Base-by-base conservation (phyloP, 2,113 vertebrate genomes). In the Cyanoderma ruficeps region DNA sequence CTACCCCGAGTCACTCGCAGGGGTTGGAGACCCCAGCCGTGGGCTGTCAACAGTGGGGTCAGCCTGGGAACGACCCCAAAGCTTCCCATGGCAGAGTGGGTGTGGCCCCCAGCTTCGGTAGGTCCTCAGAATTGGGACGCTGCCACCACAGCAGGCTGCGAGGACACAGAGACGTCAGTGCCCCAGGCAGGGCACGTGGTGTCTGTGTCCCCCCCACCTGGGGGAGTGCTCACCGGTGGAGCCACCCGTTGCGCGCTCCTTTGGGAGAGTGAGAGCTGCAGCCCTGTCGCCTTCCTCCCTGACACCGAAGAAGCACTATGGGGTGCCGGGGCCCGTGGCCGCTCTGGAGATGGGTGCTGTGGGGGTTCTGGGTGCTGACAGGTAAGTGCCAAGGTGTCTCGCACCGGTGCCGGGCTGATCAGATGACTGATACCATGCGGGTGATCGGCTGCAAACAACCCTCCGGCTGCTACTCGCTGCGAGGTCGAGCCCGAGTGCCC, bases 261-360 rank as follows among this genome's bases (percentile, higher is more conserved):
- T 39, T 55, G 74, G 37, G 52, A 39, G 49, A 14, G 16, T 3
- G 83, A 44, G 68, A 91, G 42, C 83, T 39, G 35, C 83, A 84
- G 76, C 60, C 50, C 22, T 3, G n/a, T 53, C 72, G 55, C 74
- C 28, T 53, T 61, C 84, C 47, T 69, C 25, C 21, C n/a, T n/a
- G 71, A 14, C 2, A 1, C 53, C 0, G 6, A 83, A 78, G 76
- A 35, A 49, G n/a, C 25, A 0, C 80, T 15, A 96, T 93, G 96
- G 59, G 27, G 42, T 11, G 52, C 53, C 0, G 3, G 28, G 11
- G 31, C 39, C 31, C 5, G 25, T 7, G 81, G 90, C 63, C 2
- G 2, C 94, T 90, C 33, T 92, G 95, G 89, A 86, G 33, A 64
- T 97, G 89, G 68, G 13, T 74, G 79, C 91, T 97, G 42, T 94